Evolutionary conservation across 2,888 invertebrate species (phyloP).

Genomic region (Dynastes maya): DNA sequence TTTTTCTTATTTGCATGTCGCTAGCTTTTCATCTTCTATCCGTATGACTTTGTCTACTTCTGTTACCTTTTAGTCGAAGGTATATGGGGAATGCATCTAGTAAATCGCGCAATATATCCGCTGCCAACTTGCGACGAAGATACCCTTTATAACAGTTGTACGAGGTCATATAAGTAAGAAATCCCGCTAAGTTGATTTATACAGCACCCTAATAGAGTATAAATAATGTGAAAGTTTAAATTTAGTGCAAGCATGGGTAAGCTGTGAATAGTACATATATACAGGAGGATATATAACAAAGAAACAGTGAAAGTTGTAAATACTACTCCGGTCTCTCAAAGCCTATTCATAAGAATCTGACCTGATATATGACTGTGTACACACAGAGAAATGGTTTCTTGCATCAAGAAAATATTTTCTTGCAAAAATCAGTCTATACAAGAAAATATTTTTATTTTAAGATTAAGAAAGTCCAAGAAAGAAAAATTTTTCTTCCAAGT

Average conservation of each 20-base stretch:
- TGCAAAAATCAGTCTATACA: no score
- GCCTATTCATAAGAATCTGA: no score
- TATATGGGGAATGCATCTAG: constrained; percentile 61
- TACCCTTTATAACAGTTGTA: constrained; percentile 14
- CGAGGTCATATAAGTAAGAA: constrained; percentile 13
- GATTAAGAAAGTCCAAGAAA: no score
- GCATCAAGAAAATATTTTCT: no score
- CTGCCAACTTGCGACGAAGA: constrained; percentile 28
- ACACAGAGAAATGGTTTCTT: no score
- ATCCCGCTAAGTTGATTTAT: constrained; percentile 19
- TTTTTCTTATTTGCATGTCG: constrained; percentile 14
- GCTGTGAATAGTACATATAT: no score
- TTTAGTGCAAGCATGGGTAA: background rate
- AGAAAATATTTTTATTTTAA: no score
- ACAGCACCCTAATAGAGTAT: background rate
- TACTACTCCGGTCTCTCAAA: no score
- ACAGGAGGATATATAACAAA: no score
- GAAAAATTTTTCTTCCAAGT: no score
- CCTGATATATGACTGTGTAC: no score
- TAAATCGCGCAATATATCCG: constrained; percentile 65
- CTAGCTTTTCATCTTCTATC: background rate
- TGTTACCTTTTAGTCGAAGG: constrained; percentile 43
- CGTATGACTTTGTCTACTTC: constrained; percentile 1
- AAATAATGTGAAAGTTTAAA: constrained; percentile 14
- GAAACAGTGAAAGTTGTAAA: no score